phyloP scores from a whole-genome alignment of 2,888 invertebrate species.

The Acanthosepion pharaonis region DNA sequence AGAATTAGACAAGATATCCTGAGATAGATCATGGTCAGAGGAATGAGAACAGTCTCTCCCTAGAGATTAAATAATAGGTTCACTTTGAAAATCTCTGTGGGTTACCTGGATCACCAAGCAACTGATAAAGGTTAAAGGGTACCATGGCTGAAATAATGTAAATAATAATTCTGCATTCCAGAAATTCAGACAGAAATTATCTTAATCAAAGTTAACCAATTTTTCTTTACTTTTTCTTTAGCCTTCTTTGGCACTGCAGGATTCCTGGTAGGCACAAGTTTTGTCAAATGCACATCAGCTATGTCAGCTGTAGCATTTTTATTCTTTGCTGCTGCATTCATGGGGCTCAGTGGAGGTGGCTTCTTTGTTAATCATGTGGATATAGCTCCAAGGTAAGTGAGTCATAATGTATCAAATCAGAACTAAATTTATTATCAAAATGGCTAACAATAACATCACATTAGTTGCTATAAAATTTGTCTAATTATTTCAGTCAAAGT shows the following conservation, averaged over 20 bases:
- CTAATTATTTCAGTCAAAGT: background rate
- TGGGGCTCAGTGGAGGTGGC: constrained; percentile 63
- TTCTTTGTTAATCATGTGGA: constrained; percentile 71
- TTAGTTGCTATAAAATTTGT: too few species aligned
- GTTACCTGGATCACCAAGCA: too few species aligned
- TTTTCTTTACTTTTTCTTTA: constrained; percentile 51
- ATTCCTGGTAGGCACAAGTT: constrained; percentile 63
- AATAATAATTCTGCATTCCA: too few species aligned
- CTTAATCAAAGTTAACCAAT: background rate
- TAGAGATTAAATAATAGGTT: too few species aligned
- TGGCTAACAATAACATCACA: too few species aligned
- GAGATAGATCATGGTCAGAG: too few species aligned
- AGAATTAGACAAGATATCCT: too few species aligned
- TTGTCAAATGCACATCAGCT: constrained; percentile 61
- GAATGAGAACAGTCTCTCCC: too few species aligned
- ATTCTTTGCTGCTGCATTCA: constrained; percentile 62
- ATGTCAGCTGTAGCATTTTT: constrained; percentile 62
- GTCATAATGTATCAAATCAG: background rate
- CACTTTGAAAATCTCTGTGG: too few species aligned
- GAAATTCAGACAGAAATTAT: background rate
- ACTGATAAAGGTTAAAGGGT: too few species aligned
- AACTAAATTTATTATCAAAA: too few species aligned
- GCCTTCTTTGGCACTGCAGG: constrained; percentile 63
- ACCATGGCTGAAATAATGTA: too few species aligned
- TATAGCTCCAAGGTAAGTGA: constrained; percentile 64